Percentiles rank a stretch among this genome's conserved stretches.
Conservation (phyloP, 2,113 vertebrate species). For the Eira barbara region DNA sequence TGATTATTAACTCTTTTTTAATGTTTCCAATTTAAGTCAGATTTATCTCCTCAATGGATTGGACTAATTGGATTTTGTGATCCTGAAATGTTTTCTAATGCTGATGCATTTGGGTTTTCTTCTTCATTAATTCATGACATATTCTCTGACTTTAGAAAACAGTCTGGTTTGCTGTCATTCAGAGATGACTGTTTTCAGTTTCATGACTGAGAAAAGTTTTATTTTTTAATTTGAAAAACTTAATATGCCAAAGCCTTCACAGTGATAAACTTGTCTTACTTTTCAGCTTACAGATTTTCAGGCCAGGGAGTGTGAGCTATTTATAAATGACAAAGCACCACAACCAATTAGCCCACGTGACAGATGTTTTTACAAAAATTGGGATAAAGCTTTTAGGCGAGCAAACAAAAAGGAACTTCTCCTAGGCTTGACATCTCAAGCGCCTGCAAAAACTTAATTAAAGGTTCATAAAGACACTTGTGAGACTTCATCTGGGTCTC, state of each 20-base stretch:
- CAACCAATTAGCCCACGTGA: slow-evolving; percentile 17
- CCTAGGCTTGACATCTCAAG: neutral
- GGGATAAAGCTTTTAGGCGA: slow-evolving; percentile 18
- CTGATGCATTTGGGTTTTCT: neutral
- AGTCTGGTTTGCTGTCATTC: neutral
- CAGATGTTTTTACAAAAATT: neutral
- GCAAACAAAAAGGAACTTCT: neutral
- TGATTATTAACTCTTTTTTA: neutral
- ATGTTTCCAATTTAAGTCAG: neutral
- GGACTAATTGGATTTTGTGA: neutral
- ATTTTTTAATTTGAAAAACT: neutral
- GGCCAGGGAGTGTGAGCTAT: neutral
- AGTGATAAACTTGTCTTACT: neutral
- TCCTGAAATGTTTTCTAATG: neutral
- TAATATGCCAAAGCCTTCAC: neutral
- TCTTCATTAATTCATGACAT: neutral
- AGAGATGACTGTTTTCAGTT: neutral
- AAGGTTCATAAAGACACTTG: neutral
- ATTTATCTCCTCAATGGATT: neutral
- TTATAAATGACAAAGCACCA: slow-evolving; percentile 39
- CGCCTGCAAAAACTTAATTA: neutral
- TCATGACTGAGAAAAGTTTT: neutral
- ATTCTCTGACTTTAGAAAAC: neutral
- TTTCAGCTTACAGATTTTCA: neutral
- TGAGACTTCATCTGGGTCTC: neutral